Base-by-base conservation (phyloP, 2,113 vertebrate genomes). In the Riparia riparia region DNA sequence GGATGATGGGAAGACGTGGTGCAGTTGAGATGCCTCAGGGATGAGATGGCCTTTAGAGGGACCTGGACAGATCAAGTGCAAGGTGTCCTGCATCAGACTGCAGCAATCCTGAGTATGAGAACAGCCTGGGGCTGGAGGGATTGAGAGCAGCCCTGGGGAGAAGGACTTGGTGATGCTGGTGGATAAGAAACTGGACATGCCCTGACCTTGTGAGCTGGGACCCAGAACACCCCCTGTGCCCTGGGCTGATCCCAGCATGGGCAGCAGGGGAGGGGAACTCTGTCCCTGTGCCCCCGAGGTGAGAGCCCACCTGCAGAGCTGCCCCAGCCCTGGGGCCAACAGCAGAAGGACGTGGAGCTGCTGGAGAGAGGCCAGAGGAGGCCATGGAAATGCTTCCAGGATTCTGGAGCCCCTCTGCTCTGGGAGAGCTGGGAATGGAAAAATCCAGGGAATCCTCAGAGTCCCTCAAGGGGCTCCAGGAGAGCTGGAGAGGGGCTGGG, bases 221-320 rank as follows among this genome's bases (percentile, higher is more conserved):
- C 12, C 16, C 20, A 34, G 20, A 34, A 26, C 0, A 53, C 0
- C 3, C 10, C n/a, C 12, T 7, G 0, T 0, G 65, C 28, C 13
- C 64, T n/a, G 32, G 63, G 54, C 41, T 87, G n/a, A 25, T 29
- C 24, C 18, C 39, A 31, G 31, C 0, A 0, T 29, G 51, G 34
- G 44, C 51, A 76, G 42, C 50, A 56, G 54, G 53, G 31, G 18
- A 32, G 53, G 42, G 51, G 37, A 9, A 9, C 37, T 37, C 37
- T 37, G 9, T 37, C 37, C 37, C 37, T 37, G 37, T 37, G 37
- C 37, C 37, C 37, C 37, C 9, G 37, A 37, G 37, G 37, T 37
- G 37, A 37, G 37, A 37, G 37, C 37, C 37, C 37, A 37, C 37
- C 9, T 37, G 9, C 37, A 37, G 42, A 57, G 47, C 47, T 64